Base-by-base conservation (phyloP, 2,797 vertebrate genomes). In the Falco biarmicus region DNA sequence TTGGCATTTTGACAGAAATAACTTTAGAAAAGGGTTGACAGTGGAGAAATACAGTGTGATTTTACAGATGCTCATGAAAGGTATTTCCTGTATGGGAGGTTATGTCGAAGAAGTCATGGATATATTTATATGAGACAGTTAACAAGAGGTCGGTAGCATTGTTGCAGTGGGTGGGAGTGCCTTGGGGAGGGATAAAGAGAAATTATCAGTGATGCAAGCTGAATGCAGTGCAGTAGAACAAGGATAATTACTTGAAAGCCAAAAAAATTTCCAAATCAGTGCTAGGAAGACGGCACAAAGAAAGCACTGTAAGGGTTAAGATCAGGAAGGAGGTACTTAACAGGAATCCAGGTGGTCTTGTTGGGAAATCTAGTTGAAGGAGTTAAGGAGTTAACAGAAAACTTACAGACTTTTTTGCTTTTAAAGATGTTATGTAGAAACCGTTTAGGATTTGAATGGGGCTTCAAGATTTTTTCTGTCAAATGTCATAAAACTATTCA, bases 321-420 rank as follows among this genome's bases (percentile, higher is more conserved):
- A 8, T 4, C 1, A 4, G 29, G 26, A 51, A 34, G 39, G 31
- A 56, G 34, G 26, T 26, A 6, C 13, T 32, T 71, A 2, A 13
- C 29, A 57, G 11, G 5, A 88, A 43, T 10, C 19, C 2, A 0
- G 4, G 43, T 1, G 0, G 9, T 41, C 45, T 69, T 10, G 0
- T 59, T 26, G 63, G 37, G 47, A 81, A 73, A 54, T 57, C 29
- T 31, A 21, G 1, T 22, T 86, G 31, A 26, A 26, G 14, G 45
- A 59, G 31, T 34, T 39, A 26, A 26, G 14, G 48, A 59, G n/a
- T 39, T 39, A 63, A 34, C 17, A 66, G 45, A 48, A 89, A 79
- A 41, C 7, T 26, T 63, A 7, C 11, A 39, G 10, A 5, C 2
- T 8, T 9, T 11, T 26, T 32, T 8, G 4, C 18, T 80, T 68